Percentiles rank a stretch among this genome's conserved stretches.
Evolutionary conservation across 1,140 invertebrate species (phyloP).

Genomic region (Lordiphosa collinella): DNA sequence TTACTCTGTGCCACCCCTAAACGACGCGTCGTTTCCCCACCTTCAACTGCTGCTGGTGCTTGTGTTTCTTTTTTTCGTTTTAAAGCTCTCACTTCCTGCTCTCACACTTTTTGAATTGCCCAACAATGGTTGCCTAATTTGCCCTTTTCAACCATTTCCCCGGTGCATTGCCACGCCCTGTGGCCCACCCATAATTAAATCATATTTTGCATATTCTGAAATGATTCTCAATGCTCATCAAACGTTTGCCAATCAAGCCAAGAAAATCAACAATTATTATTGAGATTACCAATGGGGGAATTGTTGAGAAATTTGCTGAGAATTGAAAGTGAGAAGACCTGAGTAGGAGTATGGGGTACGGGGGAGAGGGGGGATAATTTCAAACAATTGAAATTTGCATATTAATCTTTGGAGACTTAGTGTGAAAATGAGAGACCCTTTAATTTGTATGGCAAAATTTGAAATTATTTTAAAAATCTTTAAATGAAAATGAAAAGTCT

Average conservation of each 20-base stretch:
- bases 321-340: slow-evolving; percentile 11
- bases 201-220: slow-evolving; percentile 71
- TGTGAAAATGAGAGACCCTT: too few relatives aligned
- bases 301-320: background rate
- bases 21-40: slow-evolving; percentile 18
- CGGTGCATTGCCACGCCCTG: slow-evolving; percentile 50
- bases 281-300: slow-evolving; percentile 31
- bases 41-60: slow-evolving; percentile 11
- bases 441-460: too few relatives aligned
- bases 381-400: too few relatives aligned
- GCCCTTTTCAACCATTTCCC: slow-evolving; percentile 56
- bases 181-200: slow-evolving; percentile 63
- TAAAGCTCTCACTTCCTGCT: slow-evolving; percentile 2
- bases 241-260: slow-evolving; percentile 55
- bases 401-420: too few relatives aligned
- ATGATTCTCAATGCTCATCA: slow-evolving; percentile 65
- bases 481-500: too few relatives aligned
- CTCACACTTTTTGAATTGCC: slow-evolving; percentile 39
- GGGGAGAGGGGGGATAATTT: background rate
- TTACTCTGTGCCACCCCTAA: slow-evolving; percentile 48
- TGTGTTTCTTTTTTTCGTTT: slow-evolving; percentile 17
- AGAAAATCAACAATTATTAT: slow-evolving; percentile 43
- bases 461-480: too few relatives aligned
- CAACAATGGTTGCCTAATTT: slow-evolving; percentile 69
- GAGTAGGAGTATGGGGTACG: background rate